Base-by-base conservation (phyloP, 2,113 vertebrate species). In the Oncorhynchus masou region DNA sequence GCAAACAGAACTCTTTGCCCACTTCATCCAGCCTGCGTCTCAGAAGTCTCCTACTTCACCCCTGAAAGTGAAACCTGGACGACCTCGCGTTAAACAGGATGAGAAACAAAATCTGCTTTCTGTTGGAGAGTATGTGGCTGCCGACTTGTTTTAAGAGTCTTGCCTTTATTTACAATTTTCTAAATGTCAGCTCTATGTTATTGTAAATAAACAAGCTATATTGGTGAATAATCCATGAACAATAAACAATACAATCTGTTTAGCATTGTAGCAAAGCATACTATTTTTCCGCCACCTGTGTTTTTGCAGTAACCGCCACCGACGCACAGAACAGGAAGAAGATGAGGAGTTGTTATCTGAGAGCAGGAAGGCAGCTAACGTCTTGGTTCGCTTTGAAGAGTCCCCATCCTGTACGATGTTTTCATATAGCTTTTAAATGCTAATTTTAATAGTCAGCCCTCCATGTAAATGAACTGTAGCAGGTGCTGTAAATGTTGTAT, bases 1-100 rank as follows among this genome's bases (percentile, higher is more conserved):
- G 90, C 96, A 96, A 90, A 97, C 96, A 7, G 96, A 97, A 80
- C 94, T 97, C 29, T 97, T 96, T 87, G 95, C 96, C 73, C 96
- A 96, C 90, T 97, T 97, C 74, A 95, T 97, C 90, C 95, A 96
- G 81, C 96, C 96, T 25, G 93, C 95, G 75, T 93, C 95, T 57
- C 95, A 96, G 85, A 96, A 97, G 79, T 95, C 94, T 0, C 95
- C 95, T 80, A 95, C 94, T 0, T 97, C 94, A 76, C 95, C 95
- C 9, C 70, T 96, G 75, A 96, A 95, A 88, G 93, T 96, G 84
- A 95, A 95, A 80, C 82, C 95, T 81, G 94, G 94, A 68, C 89
- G 93, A 22, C 94, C 94, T 71, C 92, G 93, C 68, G 73, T 93
- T 75, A 97, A 95, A 90, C 95, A 94, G 13, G 95, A 96, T 80